Evolutionary conservation across 2,797 vertebrate species (phyloP).

Genomic region (Knipowitschia caucasica): DNA sequence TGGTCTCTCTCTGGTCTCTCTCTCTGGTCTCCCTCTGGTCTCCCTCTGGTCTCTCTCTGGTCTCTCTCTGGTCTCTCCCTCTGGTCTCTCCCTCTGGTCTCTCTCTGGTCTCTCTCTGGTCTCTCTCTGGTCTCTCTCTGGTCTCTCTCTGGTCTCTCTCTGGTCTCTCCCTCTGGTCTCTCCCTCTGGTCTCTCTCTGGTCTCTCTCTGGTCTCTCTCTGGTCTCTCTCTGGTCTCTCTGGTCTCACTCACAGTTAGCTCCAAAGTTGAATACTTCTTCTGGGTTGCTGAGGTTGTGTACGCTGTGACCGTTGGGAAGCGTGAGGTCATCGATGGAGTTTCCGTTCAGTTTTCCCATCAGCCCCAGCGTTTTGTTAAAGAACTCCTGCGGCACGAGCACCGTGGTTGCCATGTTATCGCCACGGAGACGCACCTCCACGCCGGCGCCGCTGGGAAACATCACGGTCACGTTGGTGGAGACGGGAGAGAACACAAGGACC

Average conservation of each 20-base stretch:
- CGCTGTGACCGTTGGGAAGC: conserved; percentile 60
- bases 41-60: too few species aligned
- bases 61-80: too few species aligned
- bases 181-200: too few species aligned
- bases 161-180: too few species aligned
- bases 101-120: too few species aligned
- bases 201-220: too few species aligned
- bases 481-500: conserved; percentile 81
- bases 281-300: conserved; percentile 62
- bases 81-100: too few species aligned
- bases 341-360: conserved; percentile 85
- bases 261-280: conserved; percentile 82
- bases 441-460: conserved; percentile 89
- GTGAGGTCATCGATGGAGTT: conserved; percentile 78
- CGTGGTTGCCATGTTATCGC: conserved; percentile 72
- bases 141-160: too few species aligned
- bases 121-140: too few species aligned
- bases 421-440: conserved; percentile 75
- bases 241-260: conserved; percentile 85
- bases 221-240: too few species aligned
- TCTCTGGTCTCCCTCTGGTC: too few species aligned
- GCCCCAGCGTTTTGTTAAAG: conserved; percentile 71
- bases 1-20: too few species aligned
- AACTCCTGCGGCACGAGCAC: conserved; percentile 85
- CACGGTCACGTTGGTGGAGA: conserved; percentile 73